These are phyloP conservation scores for Paramuricea clavata DNA, from an alignment of 92 coral and sea anemone species.

Conservation along the genomic window DNA sequence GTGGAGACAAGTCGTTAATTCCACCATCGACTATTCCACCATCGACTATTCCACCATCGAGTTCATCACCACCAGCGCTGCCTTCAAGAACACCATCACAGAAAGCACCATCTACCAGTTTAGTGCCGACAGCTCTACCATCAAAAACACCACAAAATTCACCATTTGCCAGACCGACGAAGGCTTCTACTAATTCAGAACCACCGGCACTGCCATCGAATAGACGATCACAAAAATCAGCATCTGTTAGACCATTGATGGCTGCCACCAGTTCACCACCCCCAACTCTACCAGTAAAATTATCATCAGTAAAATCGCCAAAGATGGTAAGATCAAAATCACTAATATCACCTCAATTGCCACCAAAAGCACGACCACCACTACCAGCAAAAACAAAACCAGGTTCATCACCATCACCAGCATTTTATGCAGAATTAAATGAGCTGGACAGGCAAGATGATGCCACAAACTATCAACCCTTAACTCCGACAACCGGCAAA, in stretches of 20 bases:
- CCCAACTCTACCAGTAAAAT: not conserved
- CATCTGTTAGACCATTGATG: no score
- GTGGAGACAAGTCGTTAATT: not conserved
- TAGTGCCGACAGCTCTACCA: not conserved
- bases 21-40: not conserved
- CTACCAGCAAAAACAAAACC: not conserved
- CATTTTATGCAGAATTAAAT: slow-evolving; percentile 10
- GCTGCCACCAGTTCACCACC: not conserved
- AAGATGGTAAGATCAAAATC: no score
- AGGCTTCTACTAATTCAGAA: not conserved
- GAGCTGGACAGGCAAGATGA: not conserved
- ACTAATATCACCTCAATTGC: not conserved
- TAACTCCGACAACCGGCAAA: not conserved
- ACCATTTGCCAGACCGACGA: not conserved
- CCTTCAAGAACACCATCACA: not conserved
- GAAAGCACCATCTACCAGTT: not conserved
- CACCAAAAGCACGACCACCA: not conserved
- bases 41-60: not conserved
- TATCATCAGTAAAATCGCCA: not conserved
- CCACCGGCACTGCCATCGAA: not conserved
- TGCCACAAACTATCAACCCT: not conserved
- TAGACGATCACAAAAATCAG: not conserved
- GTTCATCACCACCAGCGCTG: not conserved
- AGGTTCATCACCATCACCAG: not conserved
- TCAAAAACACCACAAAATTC: not conserved